Evolutionary conservation across 2,888 invertebrate species (phyloP).

Genomic region (Lepidochrysops patricia): DNA sequence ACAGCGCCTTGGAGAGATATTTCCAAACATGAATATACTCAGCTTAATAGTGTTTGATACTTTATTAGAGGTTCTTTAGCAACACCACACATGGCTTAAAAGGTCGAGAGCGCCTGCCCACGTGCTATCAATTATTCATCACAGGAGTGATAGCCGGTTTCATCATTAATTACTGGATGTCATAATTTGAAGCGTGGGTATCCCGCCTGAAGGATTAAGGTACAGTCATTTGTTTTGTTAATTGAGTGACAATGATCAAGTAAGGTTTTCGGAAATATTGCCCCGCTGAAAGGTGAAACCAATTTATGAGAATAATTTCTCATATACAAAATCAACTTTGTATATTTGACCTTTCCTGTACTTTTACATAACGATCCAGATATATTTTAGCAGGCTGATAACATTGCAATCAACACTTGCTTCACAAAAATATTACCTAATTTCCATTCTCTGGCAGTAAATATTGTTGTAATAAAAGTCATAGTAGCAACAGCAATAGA

Average conservation of each 20-base stretch:
- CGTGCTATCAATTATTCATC: slow-evolving; percentile 34
- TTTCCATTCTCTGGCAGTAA: not conserved
- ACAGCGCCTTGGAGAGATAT: not conserved
- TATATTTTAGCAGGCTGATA: not conserved
- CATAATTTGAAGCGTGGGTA: slow-evolving; percentile 36
- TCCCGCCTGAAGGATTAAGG: not conserved
- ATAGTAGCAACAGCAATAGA: not conserved
- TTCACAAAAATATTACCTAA: not conserved
- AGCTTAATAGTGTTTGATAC: not conserved
- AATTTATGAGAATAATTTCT: not conserved
- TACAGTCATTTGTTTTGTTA: not conserved
- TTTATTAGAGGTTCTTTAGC: slow-evolving; percentile 11
- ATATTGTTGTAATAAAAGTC: not conserved
- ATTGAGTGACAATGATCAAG: not conserved
- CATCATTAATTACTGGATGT: slow-evolving; percentile 52
- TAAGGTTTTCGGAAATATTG: slow-evolving; percentile 23
- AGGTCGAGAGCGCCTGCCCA: slow-evolving; percentile 7
- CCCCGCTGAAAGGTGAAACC: not conserved
- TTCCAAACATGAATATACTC: not conserved
- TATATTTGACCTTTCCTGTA: too few relatives aligned
- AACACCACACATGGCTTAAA: slow-evolving; percentile 7
- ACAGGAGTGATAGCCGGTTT: slow-evolving; percentile 34
- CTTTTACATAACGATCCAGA: not conserved
- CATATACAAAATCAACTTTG: too few relatives aligned
- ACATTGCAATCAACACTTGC: not conserved